These are phyloP conservation scores for Brachyhypopomus gauderio DNA, from an alignment of 2,113 vertebrate species.

Conservation along the genomic window DNA sequence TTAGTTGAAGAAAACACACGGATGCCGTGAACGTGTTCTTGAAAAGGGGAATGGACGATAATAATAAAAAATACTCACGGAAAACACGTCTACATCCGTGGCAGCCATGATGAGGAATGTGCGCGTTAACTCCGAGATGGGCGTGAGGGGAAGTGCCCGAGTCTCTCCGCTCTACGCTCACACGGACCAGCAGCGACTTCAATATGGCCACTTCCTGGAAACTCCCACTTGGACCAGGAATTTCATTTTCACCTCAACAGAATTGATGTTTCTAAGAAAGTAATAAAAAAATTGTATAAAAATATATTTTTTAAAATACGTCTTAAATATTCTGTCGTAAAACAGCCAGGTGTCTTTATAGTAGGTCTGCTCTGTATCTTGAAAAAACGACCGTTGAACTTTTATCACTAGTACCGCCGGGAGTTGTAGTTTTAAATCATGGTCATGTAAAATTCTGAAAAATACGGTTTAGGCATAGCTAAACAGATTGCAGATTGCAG, in stretches of 20 bases:
- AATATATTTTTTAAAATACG: background rate
- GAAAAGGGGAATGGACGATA: background rate
- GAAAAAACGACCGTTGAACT: background rate
- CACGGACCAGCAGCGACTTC: slow-evolving; percentile 71
- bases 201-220: slow-evolving; percentile 89
- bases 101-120: slow-evolving; percentile 85
- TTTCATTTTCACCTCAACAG: slow-evolving; percentile 59
- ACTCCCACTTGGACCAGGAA: slow-evolving; percentile 75
- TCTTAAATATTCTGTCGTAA: background rate
- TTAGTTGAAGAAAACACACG: background rate
- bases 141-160: slow-evolving; percentile 69
- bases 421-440: slow-evolving; percentile 32
- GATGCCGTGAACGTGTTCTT: background rate
- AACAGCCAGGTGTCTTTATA: background rate
- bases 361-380: too few species aligned
- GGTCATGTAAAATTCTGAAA: background rate
- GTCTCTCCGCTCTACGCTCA: background rate
- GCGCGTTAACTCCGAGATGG: slow-evolving; percentile 53
- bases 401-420: background rate
- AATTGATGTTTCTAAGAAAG: slow-evolving; percentile 5
- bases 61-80: slow-evolving; percentile 74
- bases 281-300: background rate
- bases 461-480: background rate
- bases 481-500: background rate
- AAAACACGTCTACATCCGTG: slow-evolving; percentile 86